Base-by-base conservation (phyloP, 1,140 invertebrate species). In the Neuroterus valhalla region DNA sequence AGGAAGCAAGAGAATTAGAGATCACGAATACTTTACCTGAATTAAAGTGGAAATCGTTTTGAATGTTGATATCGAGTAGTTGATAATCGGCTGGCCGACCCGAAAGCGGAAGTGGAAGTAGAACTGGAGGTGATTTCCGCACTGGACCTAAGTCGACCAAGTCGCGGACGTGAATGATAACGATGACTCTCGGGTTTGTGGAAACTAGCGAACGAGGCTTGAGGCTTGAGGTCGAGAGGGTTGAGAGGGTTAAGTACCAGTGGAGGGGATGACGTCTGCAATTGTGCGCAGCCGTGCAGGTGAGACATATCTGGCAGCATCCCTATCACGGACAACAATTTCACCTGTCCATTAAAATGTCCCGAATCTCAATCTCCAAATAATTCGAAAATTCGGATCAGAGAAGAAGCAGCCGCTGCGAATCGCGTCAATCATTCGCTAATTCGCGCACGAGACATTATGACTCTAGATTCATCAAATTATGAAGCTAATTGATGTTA, bases 141-240 rank as follows among this genome's bases (percentile, higher is more conserved):
- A 42, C 21, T 67, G 73, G 50, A 50, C 75, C 71, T 72, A 68
- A 75, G 76, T 52, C 74, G 69, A 81, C 79, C 78, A 74, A 80
- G 80, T 85, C 85, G 81, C 81, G 81, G 78, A 84, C 81, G 81
- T 83, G 85, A 89, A 87, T 89, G 86, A 87, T 83, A 78, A 70
- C 38, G 55, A 45, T 43, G 14, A 1, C 43, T 45, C 15, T 48
- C 14, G 71, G 66, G 50, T 69, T 74, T 75, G 76, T 78, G 73
- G 67, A 76, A 62, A 69, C 69, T 71, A 68, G 74, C 72, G 80
- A 78, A 77, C 76, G 62, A 62, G 67, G 74, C 70, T 79, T 76
- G 62, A 62, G 67, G 74, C 70, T 79, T 76, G 55, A 78, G 73
- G 66, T 74, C 68, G 73, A 72, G 62, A 77, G 80, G 77, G 79